Evolutionary conservation across 2,113 vertebrate genomes (phyloP).

Genomic region (Ammospiza nelsoni): DNA sequence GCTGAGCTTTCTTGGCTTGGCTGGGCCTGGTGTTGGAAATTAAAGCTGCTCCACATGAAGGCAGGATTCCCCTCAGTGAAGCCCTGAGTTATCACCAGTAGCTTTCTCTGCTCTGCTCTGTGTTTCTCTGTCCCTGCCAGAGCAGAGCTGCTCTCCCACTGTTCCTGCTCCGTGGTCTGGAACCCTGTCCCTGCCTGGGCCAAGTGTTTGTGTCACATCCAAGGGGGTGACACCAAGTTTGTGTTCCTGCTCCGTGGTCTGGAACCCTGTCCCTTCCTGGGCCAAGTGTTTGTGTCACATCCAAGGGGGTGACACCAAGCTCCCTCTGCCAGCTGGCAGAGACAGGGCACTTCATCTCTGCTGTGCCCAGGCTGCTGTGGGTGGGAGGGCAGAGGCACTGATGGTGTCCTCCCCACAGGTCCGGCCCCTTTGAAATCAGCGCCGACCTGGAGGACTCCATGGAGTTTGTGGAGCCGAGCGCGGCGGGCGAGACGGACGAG

Average conservation of each 20-base stretch:
- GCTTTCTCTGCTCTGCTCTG: not conserved
- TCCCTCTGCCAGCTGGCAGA: not conserved
- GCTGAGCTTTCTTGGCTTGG: not conserved
- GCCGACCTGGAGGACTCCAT: constrained; percentile 96
- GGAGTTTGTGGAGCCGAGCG: constrained; percentile 94
- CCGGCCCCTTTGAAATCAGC: constrained; percentile 92
- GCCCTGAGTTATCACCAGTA: not conserved
- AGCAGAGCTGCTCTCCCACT: not conserved
- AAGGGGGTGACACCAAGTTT: not conserved
- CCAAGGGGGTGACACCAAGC: fast-evolving
- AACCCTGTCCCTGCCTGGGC: no score
- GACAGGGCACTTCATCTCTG: not conserved
- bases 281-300: fast-evolving
- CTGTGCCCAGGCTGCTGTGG: not conserved
- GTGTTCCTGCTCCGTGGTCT: not conserved
- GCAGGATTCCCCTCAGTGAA: not conserved
- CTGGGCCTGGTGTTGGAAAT: not conserved
- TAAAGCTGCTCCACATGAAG: not conserved
- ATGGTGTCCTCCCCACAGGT: constrained; percentile 69
- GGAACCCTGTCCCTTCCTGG: not conserved
- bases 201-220: no score
- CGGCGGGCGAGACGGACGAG: constrained; percentile 84
- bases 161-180: no score
- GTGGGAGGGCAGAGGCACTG: fast-evolving
- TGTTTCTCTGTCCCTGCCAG: not conserved